phyloP scores from a whole-genome alignment of 2,113 vertebrate species.

The Amazona vittata region DNA sequence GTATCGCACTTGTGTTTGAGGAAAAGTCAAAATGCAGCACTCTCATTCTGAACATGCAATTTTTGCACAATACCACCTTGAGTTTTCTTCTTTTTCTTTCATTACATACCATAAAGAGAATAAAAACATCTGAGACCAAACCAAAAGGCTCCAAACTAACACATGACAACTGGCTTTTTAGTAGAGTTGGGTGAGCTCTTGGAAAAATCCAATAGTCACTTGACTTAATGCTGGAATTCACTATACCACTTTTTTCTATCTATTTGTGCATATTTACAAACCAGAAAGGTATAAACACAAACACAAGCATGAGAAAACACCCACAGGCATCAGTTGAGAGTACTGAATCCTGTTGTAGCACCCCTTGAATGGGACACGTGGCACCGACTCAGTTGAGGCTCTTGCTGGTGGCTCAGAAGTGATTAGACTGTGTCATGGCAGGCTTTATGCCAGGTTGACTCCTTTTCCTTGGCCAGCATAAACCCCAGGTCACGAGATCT shows the following conservation, averaged over 20 bases:
- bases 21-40: neutral
- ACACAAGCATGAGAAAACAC: neutral
- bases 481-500: neutral
- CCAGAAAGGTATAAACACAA: neutral
- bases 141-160: constrained; percentile 4
- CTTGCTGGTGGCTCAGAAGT: neutral
- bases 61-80: neutral
- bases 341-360: neutral
- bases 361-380: accelerated
- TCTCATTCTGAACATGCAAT: neutral
- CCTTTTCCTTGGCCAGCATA: neutral
- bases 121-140: constrained; percentile 1
- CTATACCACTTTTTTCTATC: neutral
- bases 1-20: neutral
- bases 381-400: neutral
- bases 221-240: neutral
- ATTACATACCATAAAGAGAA: neutral
- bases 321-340: neutral
- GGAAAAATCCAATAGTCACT: neutral
- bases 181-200: neutral
- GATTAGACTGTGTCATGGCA: accelerated
- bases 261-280: neutral
- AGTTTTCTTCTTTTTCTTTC: constrained; percentile 14
- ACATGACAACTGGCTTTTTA: neutral
- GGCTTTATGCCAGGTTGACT: neutral